Base-by-base conservation (phyloP, 2,113 vertebrate genomes). In the Varanus komodoensis region DNA sequence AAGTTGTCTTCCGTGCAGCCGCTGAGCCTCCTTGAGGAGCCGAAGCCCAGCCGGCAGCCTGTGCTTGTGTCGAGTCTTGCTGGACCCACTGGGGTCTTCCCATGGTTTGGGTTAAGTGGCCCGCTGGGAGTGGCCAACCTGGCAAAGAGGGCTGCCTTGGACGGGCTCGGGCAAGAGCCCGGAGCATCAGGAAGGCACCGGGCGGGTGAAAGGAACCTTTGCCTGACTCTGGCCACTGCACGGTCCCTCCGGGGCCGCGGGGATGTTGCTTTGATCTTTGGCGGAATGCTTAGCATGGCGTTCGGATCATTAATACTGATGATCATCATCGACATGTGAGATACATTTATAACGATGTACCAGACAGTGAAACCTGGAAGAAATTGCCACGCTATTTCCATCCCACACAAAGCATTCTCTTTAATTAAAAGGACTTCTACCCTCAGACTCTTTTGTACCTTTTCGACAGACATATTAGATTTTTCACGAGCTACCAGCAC, bases 401-500 rank as follows among this genome's bases (percentile, higher is more conserved):
- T 64, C 86, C 91, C 74, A 89, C 75, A 82, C 91, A 93, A 92
- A 93, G 85, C 61, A 73, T 94, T 89, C 84, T 88, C 82, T 83
- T 90, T 88, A 88, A 93, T 9, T 85, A 79, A 93, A 93, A 83
- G 86, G 74, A 89, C 64, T 82, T 84, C 90, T 34, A 57, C 82
- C 85, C 89, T 92, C 48, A 0, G 57, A 89, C 86, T 94, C 87
- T 87, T 95, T 92, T 93, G 87, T 90, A 80, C 50, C 86, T 77
- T 82, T 94, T 74, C 95, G 94, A 48, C 91, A 93, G 89, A 73
- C 64, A 8, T 7, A n/a, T 6, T 67, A 79, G 79, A 83, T 93
- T 93, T 44, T 92, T 89, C 75, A n/a, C 19, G 38, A 86, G 85
- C 83, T 90, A 95, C 92, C 91, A 93, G 87, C 88, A 91, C 0